Base-by-base conservation (phyloP, 1,140 invertebrate species). In the Lordiphosa mommai region DNA sequence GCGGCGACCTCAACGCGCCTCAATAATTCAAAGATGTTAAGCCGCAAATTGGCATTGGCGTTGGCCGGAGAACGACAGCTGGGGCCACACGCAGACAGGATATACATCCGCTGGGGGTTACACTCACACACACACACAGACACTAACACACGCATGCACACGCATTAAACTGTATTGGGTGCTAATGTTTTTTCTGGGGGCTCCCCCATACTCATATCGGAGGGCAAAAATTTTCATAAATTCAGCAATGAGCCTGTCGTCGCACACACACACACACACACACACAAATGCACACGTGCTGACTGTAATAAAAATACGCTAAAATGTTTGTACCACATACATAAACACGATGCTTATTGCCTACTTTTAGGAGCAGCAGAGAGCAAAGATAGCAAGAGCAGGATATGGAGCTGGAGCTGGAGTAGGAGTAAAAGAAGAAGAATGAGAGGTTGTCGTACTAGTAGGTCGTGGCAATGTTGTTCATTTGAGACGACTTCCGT, bases 21-120 rank as follows among this genome's bases (percentile, higher is more conserved):
- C 77, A 82, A 82, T 82, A 82, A 82, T 82, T 82, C 68, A 82
- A 84, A 82, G 77, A 82, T 84, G 76, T 71, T 76, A 77, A 84
- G 77, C 77, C 77, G 77, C 76, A 82, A 82, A 82, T 82, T 82
- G 76, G 77, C 72, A 74, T 55, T 79, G 68, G 70, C 63, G 44
- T n/a, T 37, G 16, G 51, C 23, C 40, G 41, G 40, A 50, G 50
- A 13, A 41, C 53, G 37, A 55, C 74, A 80, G 76, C 66, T 80
- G 74, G 59, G 66, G 44, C 55, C 67, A 58, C 53, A 55, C 55
- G 66, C 76, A 82, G 76, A 76, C 76, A 80, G 76, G 76, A 80
- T 71, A 80, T 34, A 82, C 76, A 71, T 80, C 76, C 76, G 76
- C 16, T 51, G 72, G 51, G 73, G 55, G 32, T 57, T 66, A 51